Base-by-base conservation (phyloP, 2,797 vertebrate genomes). In the Poeciliopsis turneri region DNA sequence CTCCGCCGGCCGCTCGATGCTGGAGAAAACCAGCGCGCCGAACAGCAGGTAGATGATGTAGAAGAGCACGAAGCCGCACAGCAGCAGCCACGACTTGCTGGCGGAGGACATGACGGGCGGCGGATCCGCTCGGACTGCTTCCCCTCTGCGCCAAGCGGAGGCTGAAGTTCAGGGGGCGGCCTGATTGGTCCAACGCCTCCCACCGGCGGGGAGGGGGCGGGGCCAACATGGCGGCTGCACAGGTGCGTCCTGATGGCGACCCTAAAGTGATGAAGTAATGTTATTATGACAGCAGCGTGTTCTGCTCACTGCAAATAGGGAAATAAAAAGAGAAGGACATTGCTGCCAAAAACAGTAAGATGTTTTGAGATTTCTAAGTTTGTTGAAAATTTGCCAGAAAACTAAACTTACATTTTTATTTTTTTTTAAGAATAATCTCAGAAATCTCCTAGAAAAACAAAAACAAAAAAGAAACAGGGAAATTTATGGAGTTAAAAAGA, bases 1-100 rank as follows among this genome's bases (percentile, higher is more conserved):
- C 89, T 98, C 97, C 82, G 94, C 91, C 5, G 97, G 97, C 82
- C 94, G 91, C 94, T 98, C 97, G 85, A 98, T 94, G 79, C 92
- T 93, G 51, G 97, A 96, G 90, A 98, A 96, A 2, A 97, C 90
- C 70, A 97, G 93, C 0, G 96, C 97, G 2, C 97, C 97, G 79
- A 98, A 90, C 78, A 96, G 78, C 87, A 98, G 93, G 91, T 98
- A 98, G 75, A 84, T 84, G 70, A 96, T 7, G 72, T 97, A 98
- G 0, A 90, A 93, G 1, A 95, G 79, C 1, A 96, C 18, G 46
- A 97, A 95, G 59, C 93, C 89, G 0, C 88, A 78, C 11, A 97
- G 92, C 82, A 97, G 89, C 72, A 95, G 87, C 83, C 95, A 96
- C 69, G 96, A 95, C 88, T 79, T 95, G 71, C 86, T 85, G 0